A percentile compares a stretch with the other conserved stretches of the same genome.
These are phyloP conservation scores for Malurus melanocephalus DNA, from an alignment of 2,113 vertebrate genomes.

Conservation along the genomic window DNA sequence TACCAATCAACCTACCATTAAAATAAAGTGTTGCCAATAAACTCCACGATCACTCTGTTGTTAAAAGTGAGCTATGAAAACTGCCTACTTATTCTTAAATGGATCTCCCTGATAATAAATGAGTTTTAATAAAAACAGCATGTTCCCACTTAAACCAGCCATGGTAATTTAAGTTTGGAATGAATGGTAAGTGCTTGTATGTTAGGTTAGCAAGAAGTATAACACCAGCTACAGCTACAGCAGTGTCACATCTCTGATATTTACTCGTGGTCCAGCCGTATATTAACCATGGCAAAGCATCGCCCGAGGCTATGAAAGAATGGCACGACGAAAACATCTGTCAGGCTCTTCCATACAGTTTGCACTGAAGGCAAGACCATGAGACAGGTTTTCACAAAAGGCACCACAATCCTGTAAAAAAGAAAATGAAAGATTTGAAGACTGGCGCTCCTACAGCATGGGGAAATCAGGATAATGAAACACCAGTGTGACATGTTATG, in stretches of 20 bases:
- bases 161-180: conserved; percentile 40
- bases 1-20: conserved; percentile 31
- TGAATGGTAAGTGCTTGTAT: conserved; percentile 44
- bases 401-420: conserved; percentile 84
- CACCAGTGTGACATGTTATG: not conserved
- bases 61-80: conserved; percentile 40
- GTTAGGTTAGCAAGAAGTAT: conserved; percentile 36
- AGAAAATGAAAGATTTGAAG: conserved; percentile 8
- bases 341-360: conserved; percentile 84
- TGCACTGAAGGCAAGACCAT: conserved; percentile 83
- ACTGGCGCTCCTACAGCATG: not conserved
- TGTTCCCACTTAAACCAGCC: conserved; percentile 56
- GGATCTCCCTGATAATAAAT: conserved; percentile 39
- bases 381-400: conserved; percentile 82
- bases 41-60: not conserved
- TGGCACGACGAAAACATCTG: conserved; percentile 76
- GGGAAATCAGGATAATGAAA: not conserved
- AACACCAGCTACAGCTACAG: conserved; percentile 38
- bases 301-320: conserved; percentile 80
- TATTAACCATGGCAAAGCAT: conserved; percentile 76
- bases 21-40: conserved; percentile 57
- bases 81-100: conserved; percentile 11
- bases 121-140: conserved; percentile 19
- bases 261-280: conserved; percentile 71
- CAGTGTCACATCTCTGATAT: not conserved